Conservation (phyloP, 2,888 invertebrate genomes). For the Amphipyra berbera region DNA sequence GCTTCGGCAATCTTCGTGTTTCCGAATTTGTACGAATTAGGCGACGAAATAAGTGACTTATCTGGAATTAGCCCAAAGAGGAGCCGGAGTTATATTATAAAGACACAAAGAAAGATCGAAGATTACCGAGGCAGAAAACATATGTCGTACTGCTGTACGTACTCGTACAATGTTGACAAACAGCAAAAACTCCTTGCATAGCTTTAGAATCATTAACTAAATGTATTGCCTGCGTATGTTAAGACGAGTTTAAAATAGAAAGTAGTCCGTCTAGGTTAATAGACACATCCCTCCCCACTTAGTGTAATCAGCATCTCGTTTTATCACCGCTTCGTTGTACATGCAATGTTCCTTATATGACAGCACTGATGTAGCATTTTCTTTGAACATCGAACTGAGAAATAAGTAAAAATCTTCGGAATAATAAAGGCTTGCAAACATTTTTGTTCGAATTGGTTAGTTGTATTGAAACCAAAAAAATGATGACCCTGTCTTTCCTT, state of each 20-base stretch:
- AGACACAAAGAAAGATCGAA: too few relatives aligned
- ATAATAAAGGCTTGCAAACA: background rate
- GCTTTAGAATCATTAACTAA: slow-evolving; percentile 53
- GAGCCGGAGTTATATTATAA: too few relatives aligned
- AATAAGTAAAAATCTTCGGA: background rate
- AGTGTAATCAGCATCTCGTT: slow-evolving; percentile 49
- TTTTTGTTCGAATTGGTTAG: too few relatives aligned
- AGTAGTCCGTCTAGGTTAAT: slow-evolving; percentile 56
- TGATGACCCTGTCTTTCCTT: too few relatives aligned
- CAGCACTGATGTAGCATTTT: slow-evolving; percentile 8
- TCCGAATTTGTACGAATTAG: too few relatives aligned
- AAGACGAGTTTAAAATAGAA: slow-evolving; percentile 61
- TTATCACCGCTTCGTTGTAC: slow-evolving; percentile 33
- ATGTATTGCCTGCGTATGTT: slow-evolving; percentile 53
- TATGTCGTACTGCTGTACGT: too few relatives aligned
- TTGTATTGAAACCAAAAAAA: too few relatives aligned
- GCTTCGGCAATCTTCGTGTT: too few relatives aligned
- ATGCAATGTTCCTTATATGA: slow-evolving; percentile 41
- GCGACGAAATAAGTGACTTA: too few relatives aligned
- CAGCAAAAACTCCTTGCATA: slow-evolving; percentile 44
- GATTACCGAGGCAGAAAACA: too few relatives aligned
- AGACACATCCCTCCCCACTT: slow-evolving; percentile 54
- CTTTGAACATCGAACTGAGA: background rate
- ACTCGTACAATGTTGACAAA: slow-evolving; percentile 32
- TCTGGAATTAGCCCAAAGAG: too few relatives aligned